A percentile compares a stretch with the other conserved stretches of the same genome.
Evolutionary conservation across 1,140 invertebrate species (phyloP).

Genomic region (Oryzaephilus surinamensis): DNA sequence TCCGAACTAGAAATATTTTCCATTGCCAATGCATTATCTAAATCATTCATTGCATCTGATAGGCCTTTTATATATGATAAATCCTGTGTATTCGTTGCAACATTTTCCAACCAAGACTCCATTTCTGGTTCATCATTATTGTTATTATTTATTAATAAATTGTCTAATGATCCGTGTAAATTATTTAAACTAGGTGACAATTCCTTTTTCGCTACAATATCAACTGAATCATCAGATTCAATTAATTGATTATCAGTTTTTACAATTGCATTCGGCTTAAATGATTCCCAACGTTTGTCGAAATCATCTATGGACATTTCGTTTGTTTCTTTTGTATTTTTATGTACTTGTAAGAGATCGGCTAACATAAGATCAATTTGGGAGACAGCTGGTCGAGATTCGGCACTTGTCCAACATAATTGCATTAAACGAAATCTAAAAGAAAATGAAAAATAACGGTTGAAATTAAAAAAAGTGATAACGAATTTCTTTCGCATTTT

Average conservation of each 20-base stretch:
- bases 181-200: conserved; percentile 42
- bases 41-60: conserved; percentile 52
- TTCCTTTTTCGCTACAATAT: conserved; percentile 15
- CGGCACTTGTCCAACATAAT: conserved; percentile 47
- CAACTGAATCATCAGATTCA: conserved; percentile 11
- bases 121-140: conserved; percentile 32
- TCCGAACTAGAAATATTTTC: conserved; percentile 50
- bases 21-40: conserved; percentile 51
- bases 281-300: conserved; percentile 53
- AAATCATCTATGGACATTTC: conserved; percentile 45
- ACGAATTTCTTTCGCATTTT: no score
- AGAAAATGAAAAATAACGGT: conserved; percentile 7
- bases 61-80: conserved; percentile 48
- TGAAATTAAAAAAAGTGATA: no score
- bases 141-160: conserved; percentile 35
- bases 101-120: conserved; percentile 48
- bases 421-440: conserved; percentile 55
- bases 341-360: conserved; percentile 42
- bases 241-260: conserved; percentile 43
- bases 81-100: conserved; percentile 40
- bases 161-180: conserved; percentile 49
- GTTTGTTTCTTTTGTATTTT: conserved; percentile 26
- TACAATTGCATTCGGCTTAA: conserved; percentile 51
- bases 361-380: conserved; percentile 47
- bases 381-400: conserved; percentile 36